Conservation (phyloP, 1,140 invertebrate genomes). For the Drosophila kikkawai region DNA sequence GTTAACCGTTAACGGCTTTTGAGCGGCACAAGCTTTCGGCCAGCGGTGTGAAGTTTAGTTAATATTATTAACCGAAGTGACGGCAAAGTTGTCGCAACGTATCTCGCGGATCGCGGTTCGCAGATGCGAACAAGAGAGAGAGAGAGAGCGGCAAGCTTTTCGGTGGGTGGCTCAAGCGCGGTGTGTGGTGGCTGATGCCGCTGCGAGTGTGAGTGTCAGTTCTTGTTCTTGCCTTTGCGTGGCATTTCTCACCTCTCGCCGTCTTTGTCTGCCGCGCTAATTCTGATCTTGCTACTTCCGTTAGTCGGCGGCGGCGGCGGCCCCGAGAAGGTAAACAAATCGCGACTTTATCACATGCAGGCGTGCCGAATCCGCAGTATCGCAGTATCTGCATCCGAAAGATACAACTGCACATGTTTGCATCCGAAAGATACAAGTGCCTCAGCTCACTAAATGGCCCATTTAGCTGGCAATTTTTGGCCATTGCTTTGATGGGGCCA, state of each 20-base stretch:
- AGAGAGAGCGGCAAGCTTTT: conserved; percentile 21
- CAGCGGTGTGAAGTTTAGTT: conserved; percentile 55
- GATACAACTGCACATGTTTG: conserved; percentile 14
- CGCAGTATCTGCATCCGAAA: conserved; percentile 19
- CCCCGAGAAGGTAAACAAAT: conserved; percentile 62
- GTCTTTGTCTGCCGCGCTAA: conserved; percentile 56
- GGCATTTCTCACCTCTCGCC: conserved; percentile 46
- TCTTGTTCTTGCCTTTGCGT: conserved; percentile 57
- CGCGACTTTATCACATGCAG: conserved; percentile 14
- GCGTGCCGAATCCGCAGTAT: conserved; percentile 49
- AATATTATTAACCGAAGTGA: conserved; percentile 76
- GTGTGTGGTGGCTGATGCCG: conserved; percentile 13
- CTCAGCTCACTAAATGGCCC: conserved; percentile 1
- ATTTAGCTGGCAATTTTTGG: conserved; percentile 23
- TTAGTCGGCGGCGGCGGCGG: conserved; percentile 48
- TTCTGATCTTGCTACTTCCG: conserved; percentile 65
- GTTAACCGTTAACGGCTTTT: conserved; percentile 66
- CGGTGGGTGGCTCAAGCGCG: conserved; percentile 16
- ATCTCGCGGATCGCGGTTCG: conserved; percentile 53
- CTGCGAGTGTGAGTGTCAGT: conserved; percentile 34
- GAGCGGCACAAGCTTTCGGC: conserved; percentile 52
- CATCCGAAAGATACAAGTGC: neutral
- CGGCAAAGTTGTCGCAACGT: conserved; percentile 69
- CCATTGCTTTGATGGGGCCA: conserved; percentile 16
- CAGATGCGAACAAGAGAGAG: conserved; percentile 18